phyloP scores from a whole-genome alignment of 2,888 invertebrate genomes.

The Scaptomyza tumidula region DNA sequence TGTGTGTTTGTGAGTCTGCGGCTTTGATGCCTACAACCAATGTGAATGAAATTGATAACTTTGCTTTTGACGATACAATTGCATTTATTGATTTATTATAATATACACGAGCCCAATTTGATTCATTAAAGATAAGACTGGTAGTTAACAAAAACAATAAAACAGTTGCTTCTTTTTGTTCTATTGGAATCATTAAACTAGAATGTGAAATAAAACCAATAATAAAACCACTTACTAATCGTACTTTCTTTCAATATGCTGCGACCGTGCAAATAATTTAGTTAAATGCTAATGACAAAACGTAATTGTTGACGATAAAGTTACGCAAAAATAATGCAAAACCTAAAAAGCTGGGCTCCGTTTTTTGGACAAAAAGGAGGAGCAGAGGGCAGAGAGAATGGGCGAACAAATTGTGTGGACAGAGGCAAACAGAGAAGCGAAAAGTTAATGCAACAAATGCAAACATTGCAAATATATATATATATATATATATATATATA shows the following conservation, averaged over 20 bases:
- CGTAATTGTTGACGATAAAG: slow-evolving; percentile 54
- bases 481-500: no score
- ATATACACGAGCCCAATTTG: no score
- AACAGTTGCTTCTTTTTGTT: not conserved
- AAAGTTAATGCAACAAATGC: slow-evolving; percentile 46
- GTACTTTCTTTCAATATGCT: slow-evolving; percentile 31
- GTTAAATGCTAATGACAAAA: slow-evolving; percentile 45
- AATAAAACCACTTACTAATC: slow-evolving; percentile 19
- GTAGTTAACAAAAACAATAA: not conserved
- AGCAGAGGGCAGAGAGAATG: not conserved
- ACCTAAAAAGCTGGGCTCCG: slow-evolving; percentile 1
- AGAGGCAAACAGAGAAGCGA: not conserved
- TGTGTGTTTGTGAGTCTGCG: slow-evolving; percentile 18
- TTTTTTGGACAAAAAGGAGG: slow-evolving; percentile 17
- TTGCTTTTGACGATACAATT: slow-evolving; percentile 11
- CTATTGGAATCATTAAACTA: slow-evolving; percentile 1
- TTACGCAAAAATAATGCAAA: slow-evolving; percentile 37
- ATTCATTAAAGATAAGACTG: not conserved
- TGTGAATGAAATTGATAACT: slow-evolving; percentile 48
- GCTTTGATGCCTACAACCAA: slow-evolving; percentile 15
- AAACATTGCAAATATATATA: slow-evolving; percentile 60
- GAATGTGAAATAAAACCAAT: slow-evolving; percentile 1
- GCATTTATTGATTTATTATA: not conserved
- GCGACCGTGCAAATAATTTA: slow-evolving; percentile 48
- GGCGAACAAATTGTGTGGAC: no score